Evolutionary conservation across 2,113 vertebrate genomes (phyloP).

Genomic region (Pontoporia blainvillei): DNA sequence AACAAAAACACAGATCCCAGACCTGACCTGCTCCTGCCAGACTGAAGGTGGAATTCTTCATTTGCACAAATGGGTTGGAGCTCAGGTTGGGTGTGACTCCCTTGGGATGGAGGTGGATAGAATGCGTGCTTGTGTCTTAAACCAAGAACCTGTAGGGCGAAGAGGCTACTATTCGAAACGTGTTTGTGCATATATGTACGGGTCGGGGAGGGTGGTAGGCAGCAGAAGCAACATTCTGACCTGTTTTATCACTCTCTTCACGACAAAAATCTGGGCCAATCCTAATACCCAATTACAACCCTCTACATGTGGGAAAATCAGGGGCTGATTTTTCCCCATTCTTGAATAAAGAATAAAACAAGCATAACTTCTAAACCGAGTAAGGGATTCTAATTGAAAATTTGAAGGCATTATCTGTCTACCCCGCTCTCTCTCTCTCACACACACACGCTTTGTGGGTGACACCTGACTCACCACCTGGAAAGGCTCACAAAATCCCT

Average conservation of each 20-base stretch:
- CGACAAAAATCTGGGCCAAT: background rate
- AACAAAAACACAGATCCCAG: background rate
- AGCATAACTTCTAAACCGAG: background rate
- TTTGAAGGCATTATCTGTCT: background rate
- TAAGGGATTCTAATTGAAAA: background rate
- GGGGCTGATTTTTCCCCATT: background rate
- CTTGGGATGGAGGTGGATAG: background rate
- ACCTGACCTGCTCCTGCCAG: background rate
- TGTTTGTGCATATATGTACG: background rate
- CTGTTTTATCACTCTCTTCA: background rate
- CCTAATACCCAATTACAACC: background rate
- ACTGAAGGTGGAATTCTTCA: background rate
- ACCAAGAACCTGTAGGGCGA: background rate
- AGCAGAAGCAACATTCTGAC: background rate
- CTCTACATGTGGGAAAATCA: background rate
- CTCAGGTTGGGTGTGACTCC: background rate
- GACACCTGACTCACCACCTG: background rate
- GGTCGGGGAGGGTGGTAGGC: background rate
- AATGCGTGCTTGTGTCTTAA: background rate
- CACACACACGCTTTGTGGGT: background rate
- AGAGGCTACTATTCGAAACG: background rate
- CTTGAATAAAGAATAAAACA: constrained; percentile 1
- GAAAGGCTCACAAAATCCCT: background rate
- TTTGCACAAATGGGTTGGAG: background rate
- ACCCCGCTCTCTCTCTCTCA: background rate